Base-by-base conservation (phyloP, 2,797 vertebrate species). In the Acanthornis magna region DNA sequence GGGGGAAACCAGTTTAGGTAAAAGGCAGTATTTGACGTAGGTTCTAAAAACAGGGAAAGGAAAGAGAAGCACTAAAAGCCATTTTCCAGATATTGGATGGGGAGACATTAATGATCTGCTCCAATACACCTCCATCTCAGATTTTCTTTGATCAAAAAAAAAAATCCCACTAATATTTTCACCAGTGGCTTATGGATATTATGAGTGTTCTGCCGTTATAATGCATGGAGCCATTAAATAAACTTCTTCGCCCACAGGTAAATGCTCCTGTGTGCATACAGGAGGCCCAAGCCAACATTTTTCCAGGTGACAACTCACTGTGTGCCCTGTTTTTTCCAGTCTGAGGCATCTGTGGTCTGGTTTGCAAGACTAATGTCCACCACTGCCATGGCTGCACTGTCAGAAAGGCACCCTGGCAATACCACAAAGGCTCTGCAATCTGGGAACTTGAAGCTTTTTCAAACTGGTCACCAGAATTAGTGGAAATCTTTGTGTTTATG, bases 341-440 rank as follows among this genome's bases (percentile, higher is more conserved):
- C 38, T 82, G 34, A 29, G 16, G 68, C 14, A n/a, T 10, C 15
- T 48, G 20, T 17, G n/a, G 29, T 27, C 29, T 54, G 72, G 25
- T 54, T 42, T 78, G 53, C 50, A 81, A 32, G 51, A 57, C 32
- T 32, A 40, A 55, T 16, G 45, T 9, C 55, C 8, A 3, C 30
- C 55, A 36, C 1, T 36, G 34, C 34, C 0, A 0, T 2, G 10
- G 51, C 29, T 58, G 32, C 2, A 2, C 38, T 32, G 27, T 23
- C 43, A 65, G 51, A 79, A 50, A 43, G 0, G 23, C n/a, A 29
- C 1, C 5, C 42, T 43, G 57, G 45, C 58, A 84, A 8, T 6
- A 76, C 5, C 13, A 50, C 11, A 7, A 78, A 8, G 15, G n/a
- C 18, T 45, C 40, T 65, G 55, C 25, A 26, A 26, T 47, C 60